A percentile compares a stretch with the other conserved stretches of the same genome.
Conservation (phyloP, 1,140 invertebrate genomes). For the Zaprionus gabonicus region DNA sequence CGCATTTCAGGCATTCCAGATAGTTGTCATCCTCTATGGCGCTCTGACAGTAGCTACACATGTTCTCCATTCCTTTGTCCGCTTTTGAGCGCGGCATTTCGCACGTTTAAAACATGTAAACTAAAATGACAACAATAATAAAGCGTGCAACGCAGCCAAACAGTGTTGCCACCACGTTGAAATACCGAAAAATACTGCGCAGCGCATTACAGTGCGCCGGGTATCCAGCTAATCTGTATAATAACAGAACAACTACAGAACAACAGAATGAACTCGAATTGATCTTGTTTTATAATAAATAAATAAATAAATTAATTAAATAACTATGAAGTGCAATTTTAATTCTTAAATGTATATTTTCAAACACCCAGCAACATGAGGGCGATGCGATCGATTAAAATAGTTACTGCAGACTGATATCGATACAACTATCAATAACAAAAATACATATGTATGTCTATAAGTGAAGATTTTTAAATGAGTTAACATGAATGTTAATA, state of each 20-base stretch:
- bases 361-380: too few species aligned
- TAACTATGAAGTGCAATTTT: not conserved
- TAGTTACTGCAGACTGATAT: too few species aligned
- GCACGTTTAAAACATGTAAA: conserved; percentile 27
- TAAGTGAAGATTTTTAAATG: too few species aligned
- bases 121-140: conserved; percentile 19
- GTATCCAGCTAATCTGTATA: not conserved
- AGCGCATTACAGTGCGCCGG: not conserved
- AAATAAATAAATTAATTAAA: not conserved
- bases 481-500: too few species aligned
- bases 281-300: not conserved
- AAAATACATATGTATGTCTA: too few species aligned
- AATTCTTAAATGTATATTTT: too few species aligned
- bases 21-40: conserved; percentile 68
- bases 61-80: not conserved
- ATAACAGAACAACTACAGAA: not conserved
- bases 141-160: not conserved
- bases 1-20: conserved; percentile 86
- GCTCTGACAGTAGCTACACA: conserved; percentile 51
- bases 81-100: conserved; percentile 22
- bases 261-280: not conserved
- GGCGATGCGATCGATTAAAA: too few species aligned
- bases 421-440: too few species aligned
- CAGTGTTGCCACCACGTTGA: conserved; percentile 19
- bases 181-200: conserved; percentile 26